Conservation (phyloP, 1,140 invertebrate genomes). For the Camponotus floridanus region DNA sequence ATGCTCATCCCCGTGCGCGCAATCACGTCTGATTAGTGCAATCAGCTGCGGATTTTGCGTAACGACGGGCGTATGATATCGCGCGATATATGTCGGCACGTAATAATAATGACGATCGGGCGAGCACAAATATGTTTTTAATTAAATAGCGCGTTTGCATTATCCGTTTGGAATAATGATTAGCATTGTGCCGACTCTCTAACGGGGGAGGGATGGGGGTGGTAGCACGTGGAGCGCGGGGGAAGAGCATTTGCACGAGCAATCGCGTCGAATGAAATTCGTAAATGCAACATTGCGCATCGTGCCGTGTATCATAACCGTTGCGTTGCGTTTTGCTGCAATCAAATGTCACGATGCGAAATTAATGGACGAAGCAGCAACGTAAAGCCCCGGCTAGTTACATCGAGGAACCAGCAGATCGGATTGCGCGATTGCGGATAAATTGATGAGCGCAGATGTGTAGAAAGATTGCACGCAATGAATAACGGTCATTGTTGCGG, state of each 20-base stretch:
- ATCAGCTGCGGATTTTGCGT: conserved; percentile 61
- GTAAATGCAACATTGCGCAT: conserved; percentile 25
- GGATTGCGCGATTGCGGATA: conserved; percentile 33
- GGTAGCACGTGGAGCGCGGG: background rate
- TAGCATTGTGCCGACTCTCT: conserved; percentile 29
- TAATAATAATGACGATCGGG: conserved; percentile 61
- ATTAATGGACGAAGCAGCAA: conserved; percentile 48
- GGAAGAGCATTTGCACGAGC: background rate
- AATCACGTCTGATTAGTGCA: conserved; percentile 65
- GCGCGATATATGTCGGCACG: conserved; percentile 46
- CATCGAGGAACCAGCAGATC: conserved; percentile 34
- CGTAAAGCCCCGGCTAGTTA: conserved; percentile 26
- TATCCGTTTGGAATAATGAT: conserved; percentile 61
- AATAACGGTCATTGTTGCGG: conserved; percentile 11
- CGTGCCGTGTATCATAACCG: conserved; percentile 54
- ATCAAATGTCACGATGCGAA: conserved; percentile 56
- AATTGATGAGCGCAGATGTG: conserved; percentile 42
- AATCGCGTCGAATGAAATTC: conserved; percentile 52
- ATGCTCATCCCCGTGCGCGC: conserved; percentile 26
- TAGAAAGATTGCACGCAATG: background rate
- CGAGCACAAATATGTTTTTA: conserved; percentile 64
- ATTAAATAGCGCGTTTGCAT: conserved; percentile 64
- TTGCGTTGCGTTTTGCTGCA: conserved; percentile 33
- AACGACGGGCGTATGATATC: conserved; percentile 45
- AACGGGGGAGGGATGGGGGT: background rate